Conservation (phyloP, 2,888 invertebrate species). For the Lepeophtheirus nordmannii region DNA sequence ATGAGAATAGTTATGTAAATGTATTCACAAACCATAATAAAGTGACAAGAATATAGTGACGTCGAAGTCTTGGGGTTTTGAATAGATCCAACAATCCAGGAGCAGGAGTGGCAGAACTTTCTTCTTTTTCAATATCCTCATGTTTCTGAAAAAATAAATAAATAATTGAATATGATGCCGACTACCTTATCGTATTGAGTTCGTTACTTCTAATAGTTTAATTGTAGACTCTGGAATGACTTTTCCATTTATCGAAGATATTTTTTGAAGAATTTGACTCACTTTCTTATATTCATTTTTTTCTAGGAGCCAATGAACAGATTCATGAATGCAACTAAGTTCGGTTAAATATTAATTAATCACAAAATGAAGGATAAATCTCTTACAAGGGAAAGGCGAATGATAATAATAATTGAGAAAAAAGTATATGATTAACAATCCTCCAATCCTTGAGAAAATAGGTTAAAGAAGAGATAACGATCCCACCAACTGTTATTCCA, state of each 20-base stretch:
- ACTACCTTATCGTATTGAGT: too few relatives aligned
- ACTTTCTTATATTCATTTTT: background rate
- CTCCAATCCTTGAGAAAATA: slow-evolving; percentile 4
- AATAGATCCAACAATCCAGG: background rate
- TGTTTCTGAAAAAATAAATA: too few relatives aligned
- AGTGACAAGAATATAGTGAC: background rate
- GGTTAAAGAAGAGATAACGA: background rate
- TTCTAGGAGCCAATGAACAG: background rate
- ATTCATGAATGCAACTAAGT: background rate
- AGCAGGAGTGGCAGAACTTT: too few relatives aligned
- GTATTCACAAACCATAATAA: background rate
- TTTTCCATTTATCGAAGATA: background rate
- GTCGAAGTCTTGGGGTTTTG: background rate
- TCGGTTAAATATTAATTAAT: too few relatives aligned
- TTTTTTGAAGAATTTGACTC: background rate
- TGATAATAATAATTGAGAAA: background rate
- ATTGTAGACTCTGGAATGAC: background rate
- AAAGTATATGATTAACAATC: background rate
- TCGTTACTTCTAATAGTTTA: too few relatives aligned
- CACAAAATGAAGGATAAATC: background rate
- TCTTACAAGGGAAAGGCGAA: background rate
- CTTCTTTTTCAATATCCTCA: too few relatives aligned
- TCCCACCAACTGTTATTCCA: slow-evolving; percentile 2
- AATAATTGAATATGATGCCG: too few relatives aligned
- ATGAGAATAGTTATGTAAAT: too few relatives aligned